Evolutionary conservation across 2,113 vertebrate genomes (phyloP).

Genomic region (Typhlomys cinereus): DNA sequence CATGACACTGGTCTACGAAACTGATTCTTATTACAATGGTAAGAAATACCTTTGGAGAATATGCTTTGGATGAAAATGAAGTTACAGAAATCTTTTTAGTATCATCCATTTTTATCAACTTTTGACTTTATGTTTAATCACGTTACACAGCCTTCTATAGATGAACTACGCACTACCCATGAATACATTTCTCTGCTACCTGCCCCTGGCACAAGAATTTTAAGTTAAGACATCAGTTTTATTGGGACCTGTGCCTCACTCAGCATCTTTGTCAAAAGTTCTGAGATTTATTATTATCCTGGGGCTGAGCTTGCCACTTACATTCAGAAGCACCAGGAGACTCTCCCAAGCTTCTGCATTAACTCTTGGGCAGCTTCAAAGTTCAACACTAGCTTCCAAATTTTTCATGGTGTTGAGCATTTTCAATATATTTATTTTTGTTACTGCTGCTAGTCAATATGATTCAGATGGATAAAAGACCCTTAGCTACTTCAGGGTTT

Average conservation of each 20-base stretch:
- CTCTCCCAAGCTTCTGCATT: not conserved
- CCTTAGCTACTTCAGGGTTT: not conserved
- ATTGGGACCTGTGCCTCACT: not conserved
- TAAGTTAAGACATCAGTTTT: constrained; percentile 1
- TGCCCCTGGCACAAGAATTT: constrained; percentile 41
- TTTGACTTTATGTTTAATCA: not conserved
- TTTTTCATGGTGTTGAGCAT: not conserved
- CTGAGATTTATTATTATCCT: not conserved
- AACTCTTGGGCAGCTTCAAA: not conserved
- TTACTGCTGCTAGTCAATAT: not conserved
- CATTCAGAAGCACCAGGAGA: not conserved
- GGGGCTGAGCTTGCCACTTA: not conserved
- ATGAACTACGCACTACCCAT: not conserved
- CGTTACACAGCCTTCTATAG: not conserved
- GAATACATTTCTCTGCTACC: constrained; percentile 13
- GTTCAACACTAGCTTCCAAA: not conserved
- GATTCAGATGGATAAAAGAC: not conserved
- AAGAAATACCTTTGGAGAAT: constrained; percentile 35
- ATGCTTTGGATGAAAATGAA: constrained; percentile 53
- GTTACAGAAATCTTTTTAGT: not conserved
- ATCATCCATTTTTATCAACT: not conserved
- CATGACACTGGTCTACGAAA: too few species aligned
- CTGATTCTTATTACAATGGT: constrained; percentile 75
- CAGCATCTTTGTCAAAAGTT: constrained; percentile 34
- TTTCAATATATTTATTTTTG: constrained; percentile 36